Base-by-base conservation (phyloP, 2,888 invertebrate genomes). In the Hipparchia sbordonii region DNA sequence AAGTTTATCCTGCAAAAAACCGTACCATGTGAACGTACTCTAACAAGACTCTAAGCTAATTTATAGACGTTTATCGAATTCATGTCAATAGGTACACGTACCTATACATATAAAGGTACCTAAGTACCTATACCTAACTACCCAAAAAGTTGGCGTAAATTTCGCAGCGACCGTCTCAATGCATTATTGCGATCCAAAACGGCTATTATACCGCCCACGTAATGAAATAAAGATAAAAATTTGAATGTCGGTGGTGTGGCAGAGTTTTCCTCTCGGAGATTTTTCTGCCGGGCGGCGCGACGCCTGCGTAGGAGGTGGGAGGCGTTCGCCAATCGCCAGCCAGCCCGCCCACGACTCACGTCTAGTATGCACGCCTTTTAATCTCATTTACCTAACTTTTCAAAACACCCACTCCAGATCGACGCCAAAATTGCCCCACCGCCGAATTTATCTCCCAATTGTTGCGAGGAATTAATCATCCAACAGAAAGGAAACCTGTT, bases 221-320 rank as follows among this genome's bases (percentile, higher is more conserved):
- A 79, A 81, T 81, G 86, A 85, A 86, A 87, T 87, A 85, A 84
- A 84, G 80, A 82, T 86, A 82, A 84, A 85, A 84, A 81, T 85
- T 84, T 83, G 82, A 85, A 85, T 71, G 73, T 74, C 74, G 76
- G 76, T 67, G 79, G 74, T 81, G 82, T 84, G 82, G 81, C 84
- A 83, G 75, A 87, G 83, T 91, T 92, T 91, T 92, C 88, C 86
- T 82, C 84, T 82, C 79, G 77, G 77, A 87, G 89, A 90, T 90
- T 92, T 91, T 91, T 91, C 91, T 89, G 84, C 84, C 81, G 83
- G 80, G 82, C 79, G 79, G 87, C 82, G 85, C 82, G 77, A 84
- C 82, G 85, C 84, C 90, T 92, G 93, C 93, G 91, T 87, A 90
- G 94, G 90, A 93, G 94, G 89, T 90, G 92, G 94, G 91, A 93